Conservation (phyloP, 2,113 vertebrate genomes). For the Glaucidium brasilianum region DNA sequence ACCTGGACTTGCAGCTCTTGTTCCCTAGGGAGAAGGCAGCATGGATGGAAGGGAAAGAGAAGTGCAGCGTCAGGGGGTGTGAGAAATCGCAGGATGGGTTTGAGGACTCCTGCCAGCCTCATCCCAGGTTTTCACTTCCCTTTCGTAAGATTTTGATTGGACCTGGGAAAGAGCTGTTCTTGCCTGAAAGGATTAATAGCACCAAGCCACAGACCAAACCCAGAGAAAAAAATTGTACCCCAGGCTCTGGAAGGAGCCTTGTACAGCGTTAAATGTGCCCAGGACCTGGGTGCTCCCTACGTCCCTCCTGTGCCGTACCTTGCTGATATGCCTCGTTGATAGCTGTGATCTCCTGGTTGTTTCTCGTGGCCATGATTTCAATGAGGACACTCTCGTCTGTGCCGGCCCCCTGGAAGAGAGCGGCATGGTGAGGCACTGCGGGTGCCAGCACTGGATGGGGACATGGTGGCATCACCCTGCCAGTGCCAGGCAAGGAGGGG, state of each 20-base stretch:
- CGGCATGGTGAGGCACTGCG: background rate
- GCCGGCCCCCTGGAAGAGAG: constrained; percentile 83
- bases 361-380: constrained; percentile 91
- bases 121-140: background rate
- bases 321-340: constrained; percentile 84
- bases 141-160: background rate
- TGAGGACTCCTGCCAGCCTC: background rate
- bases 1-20: background rate
- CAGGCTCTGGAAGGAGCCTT: background rate
- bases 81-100: background rate
- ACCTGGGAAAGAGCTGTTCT: background rate
- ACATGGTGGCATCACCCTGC: fast-evolving
- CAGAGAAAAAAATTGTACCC: background rate
- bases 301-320: constrained; percentile 59
- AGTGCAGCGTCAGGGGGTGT: background rate
- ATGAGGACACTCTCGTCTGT: constrained; percentile 93
- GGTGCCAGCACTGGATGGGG: background rate
- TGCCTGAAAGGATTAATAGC: background rate
- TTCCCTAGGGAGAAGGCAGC: background rate
- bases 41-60: background rate
- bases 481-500: background rate
- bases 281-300: background rate
- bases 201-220: background rate
- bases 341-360: constrained; percentile 85
- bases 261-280: background rate